Conservation (phyloP, 2,888 invertebrate genomes). For the Eubasilissa splendida region DNA sequence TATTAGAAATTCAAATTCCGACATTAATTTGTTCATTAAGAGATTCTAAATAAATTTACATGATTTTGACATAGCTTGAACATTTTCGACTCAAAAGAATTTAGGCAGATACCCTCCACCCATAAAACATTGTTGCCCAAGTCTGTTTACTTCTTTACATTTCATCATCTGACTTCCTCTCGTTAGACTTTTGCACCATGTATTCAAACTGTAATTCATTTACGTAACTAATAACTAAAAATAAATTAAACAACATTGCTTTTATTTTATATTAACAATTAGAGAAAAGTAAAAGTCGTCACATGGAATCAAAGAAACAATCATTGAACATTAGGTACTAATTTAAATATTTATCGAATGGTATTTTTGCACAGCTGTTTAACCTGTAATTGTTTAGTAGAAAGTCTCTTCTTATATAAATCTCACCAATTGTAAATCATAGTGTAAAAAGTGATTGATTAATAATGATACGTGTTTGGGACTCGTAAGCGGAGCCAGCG, state of each 20-base stretch:
- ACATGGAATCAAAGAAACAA: not conserved
- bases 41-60: too few relatives aligned
- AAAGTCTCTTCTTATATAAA: slow-evolving; percentile 41
- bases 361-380: slow-evolving; percentile 12
- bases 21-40: too few relatives aligned
- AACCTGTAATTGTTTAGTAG: slow-evolving; percentile 2
- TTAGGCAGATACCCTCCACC: too few relatives aligned
- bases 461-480: not conserved
- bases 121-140: too few relatives aligned
- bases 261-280: not conserved
- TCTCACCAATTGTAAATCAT: slow-evolving; percentile 25
- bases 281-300: not conserved
- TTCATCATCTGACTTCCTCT: too few relatives aligned
- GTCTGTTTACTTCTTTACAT: too few relatives aligned
- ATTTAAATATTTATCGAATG: not conserved
- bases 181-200: too few relatives aligned
- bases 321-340: not conserved
- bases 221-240: too few relatives aligned
- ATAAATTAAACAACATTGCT: not conserved
- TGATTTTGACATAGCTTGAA: too few relatives aligned
- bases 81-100: too few relatives aligned
- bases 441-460: slow-evolving; percentile 27
- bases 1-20: too few relatives aligned
- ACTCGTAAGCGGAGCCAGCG: slow-evolving; percentile 3
- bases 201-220: too few relatives aligned